A percentile compares a stretch with the other conserved stretches of the same genome.
Conservation (phyloP, 1,140 invertebrate genomes). For the Goniozus legneri region DNA sequence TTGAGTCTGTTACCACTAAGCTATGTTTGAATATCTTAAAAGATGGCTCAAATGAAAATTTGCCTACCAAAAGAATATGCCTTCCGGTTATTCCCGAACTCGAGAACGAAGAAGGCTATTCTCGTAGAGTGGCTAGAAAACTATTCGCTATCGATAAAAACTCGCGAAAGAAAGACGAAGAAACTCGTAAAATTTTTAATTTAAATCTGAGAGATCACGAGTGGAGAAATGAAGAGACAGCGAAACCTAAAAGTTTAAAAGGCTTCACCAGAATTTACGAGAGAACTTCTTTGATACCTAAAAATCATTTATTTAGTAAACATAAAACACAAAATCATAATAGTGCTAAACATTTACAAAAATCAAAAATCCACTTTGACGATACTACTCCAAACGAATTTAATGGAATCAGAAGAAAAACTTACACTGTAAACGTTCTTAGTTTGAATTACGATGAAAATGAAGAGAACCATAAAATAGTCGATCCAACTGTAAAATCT, state of each 20-base stretch:
- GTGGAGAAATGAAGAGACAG: constrained; percentile 11
- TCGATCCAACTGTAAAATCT: neutral
- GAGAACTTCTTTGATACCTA: constrained; percentile 10
- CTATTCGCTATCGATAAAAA: neutral
- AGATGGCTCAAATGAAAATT: neutral
- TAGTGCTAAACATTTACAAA: too few species aligned
- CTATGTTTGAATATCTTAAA: neutral
- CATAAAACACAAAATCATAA: too few species aligned
- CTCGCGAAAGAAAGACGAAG: neutral
- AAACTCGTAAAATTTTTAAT: constrained; percentile 7
- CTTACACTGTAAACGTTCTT: constrained; percentile 22
- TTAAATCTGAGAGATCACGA: constrained; percentile 9
- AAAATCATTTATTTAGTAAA: too few species aligned
- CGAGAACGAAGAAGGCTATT: neutral
- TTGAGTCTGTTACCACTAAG: neutral
- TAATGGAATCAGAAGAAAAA: neutral
- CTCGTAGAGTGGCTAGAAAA: neutral
- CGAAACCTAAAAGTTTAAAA: constrained; percentile 4
- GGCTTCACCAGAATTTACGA: constrained; percentile 16
- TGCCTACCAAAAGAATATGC: constrained; percentile 11
- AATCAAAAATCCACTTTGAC: too few species aligned
- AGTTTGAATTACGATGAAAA: constrained; percentile 21
- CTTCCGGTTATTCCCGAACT: constrained; percentile 4
- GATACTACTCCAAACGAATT: neutral
- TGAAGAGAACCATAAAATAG: constrained; percentile 18